Percentiles rank a stretch among this genome's conserved stretches.
phyloP scores from a whole-genome alignment of 2,113 vertebrate genomes.

The Chaenocephalus aceratus region DNA sequence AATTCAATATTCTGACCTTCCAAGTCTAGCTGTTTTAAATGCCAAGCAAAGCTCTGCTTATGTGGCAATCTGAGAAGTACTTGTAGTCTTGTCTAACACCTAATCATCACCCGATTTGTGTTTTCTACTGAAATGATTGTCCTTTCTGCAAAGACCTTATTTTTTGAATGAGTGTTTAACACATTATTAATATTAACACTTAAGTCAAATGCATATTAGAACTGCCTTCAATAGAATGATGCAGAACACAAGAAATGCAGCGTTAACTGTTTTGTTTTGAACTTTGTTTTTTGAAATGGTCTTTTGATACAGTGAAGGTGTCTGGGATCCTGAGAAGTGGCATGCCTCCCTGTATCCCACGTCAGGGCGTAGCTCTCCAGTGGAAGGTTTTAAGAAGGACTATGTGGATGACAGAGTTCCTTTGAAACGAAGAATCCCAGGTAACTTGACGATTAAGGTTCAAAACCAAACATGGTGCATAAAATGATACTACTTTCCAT shows the following conservation, averaged over 20 bases:
- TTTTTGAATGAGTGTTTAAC: too few species aligned
- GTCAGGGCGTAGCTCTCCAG: conserved; percentile 91
- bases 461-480: neutral
- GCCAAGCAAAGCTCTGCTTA: neutral
- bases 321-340: conserved; percentile 99
- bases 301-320: conserved; percentile 88
- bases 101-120: neutral
- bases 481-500: neutral
- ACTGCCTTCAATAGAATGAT: too few species aligned
- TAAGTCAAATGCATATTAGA: too few species aligned
- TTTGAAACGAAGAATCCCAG: conserved; percentile 92
- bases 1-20: neutral
- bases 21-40: neutral
- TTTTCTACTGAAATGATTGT: neutral
- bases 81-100: neutral
- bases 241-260: too few species aligned
- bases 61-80: neutral
- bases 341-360: conserved; percentile 95
- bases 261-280: neutral
- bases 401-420: conserved; percentile 89
- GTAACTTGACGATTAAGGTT: conserved; percentile 68
- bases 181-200: too few species aligned
- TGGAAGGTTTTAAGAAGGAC: conserved; percentile 94
- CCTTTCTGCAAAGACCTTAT: neutral
- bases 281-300: conserved; percentile 7